Base-by-base conservation (phyloP, 2,888 invertebrate species). In the Incurvaria masculella region DNA sequence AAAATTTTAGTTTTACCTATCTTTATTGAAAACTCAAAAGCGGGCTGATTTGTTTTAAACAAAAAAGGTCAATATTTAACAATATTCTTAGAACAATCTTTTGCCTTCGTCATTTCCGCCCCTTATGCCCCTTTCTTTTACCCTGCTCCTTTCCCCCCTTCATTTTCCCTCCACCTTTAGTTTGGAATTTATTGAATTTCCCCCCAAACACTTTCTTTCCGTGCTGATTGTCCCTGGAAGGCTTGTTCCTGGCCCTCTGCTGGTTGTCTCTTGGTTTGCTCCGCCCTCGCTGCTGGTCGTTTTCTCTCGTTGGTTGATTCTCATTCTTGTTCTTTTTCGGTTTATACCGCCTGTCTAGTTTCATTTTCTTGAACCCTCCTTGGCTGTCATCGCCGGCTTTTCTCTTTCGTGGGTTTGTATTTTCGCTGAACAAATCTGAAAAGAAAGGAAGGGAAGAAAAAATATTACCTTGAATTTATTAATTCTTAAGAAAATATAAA, bases 351-450 rank as follows among this genome's bases (percentile, higher is more conserved):
- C 68, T 74, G 50, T 78, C 75, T 49, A 75, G 57, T 44, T 74
- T 60, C 69, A 75, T 70, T 52, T 74, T 78, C 51, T 78, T 78
- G 55, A 74, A 73, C 2, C 76, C 76, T 47, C 78, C 60, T 33
- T 64, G 61, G 21, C 40, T 44, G 44, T 66, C 67, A 38, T 69
- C 71, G 5, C 64, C 69, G 0, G 63, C 53, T 57, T 69, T 75
- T 2, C 75, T 60, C 56, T 76, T 76, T 26, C 65, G 67, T 8
- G 65, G 57, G n/a, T n/a, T n/a, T 14, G n/a, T 18, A 39, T 68
- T 60, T 54, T 61, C 60, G 47, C 64, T 65, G 55, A 78, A 78
- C 2, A 78, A 64, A 63, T 78, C 78, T 74, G 59, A 16, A 58
- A 61, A 45, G 26, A 26, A 11, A 16, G 17, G 17, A 10, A 14